Conservation (phyloP, 2,113 vertebrate genomes). For the Gopherus evgoodei region DNA sequence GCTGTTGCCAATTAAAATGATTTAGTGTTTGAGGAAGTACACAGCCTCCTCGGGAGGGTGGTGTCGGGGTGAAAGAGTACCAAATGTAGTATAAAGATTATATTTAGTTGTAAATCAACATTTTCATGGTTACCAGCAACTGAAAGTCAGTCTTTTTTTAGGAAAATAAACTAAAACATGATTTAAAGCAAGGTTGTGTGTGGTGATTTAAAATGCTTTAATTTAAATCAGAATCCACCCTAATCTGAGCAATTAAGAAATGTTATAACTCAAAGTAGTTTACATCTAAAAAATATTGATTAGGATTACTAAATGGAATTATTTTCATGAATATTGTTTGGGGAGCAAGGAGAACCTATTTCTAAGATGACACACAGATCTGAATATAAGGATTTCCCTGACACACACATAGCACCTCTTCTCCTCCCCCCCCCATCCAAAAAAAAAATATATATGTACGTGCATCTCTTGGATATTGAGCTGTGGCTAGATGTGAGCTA, state of each 20-base stretch:
- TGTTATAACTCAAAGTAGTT: neutral
- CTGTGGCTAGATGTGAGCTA: neutral
- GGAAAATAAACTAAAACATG: neutral
- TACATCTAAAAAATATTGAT: neutral
- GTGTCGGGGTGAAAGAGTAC: neutral
- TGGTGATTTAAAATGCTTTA: neutral
- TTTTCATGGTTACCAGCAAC: neutral
- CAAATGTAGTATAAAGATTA: neutral
- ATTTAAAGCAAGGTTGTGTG: neutral
- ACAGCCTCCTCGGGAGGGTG: neutral
- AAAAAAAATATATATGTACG: neutral
- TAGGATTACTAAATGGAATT: neutral
- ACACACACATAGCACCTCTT: rapidly evolving
- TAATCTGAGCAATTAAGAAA: neutral
- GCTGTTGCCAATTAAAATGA: constrained; percentile 2
- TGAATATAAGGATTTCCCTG: neutral
- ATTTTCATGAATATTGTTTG: neutral
- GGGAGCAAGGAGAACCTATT: neutral
- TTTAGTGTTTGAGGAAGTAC: neutral
- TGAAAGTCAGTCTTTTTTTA: neutral
- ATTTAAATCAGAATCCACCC: no score
- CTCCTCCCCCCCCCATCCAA: rapidly evolving
- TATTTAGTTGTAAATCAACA: neutral
- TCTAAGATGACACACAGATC: neutral
- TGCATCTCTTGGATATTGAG: neutral